Evolutionary conservation across 2,888 invertebrate genomes (phyloP), one percentile per base, ranked within the genome.

Genomic region (Polylopha cassiicola): DNA sequence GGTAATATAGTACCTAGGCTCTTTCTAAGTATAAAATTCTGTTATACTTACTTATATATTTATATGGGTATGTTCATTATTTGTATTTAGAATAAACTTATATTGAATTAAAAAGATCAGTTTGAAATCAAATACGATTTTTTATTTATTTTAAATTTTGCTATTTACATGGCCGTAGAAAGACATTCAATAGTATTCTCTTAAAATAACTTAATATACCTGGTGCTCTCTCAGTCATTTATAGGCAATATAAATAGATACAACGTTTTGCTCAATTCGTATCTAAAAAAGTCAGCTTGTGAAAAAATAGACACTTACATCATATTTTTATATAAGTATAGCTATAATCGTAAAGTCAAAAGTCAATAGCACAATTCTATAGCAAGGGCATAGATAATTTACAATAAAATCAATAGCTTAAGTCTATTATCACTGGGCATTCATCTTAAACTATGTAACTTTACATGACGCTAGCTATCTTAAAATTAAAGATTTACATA

Each of bases 131-230:
- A 77, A 75, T 76, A 73, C 65, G 53, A 23, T 28, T 54, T 67
- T 58, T 57, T 65, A 71, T 64, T 65, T 52, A 47, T 51, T 57
- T 70, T 58, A 60, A 51, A 62, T 68, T 61, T 69, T 59, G 81
- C 78, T 84, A 80, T 80, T 63, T 84, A 85, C 82, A 85, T 64
- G 79, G 74, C 75, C 73, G 76, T 82, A 80, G 75, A 81, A 81
- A 79, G 70, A 76, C 80, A 78, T 55, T 61, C 61, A 64, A 76
- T 74, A 74, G 68, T 71, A 69, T 68, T 56, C 51, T 70, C 71
- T 75, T 74, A 78, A 67, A 71, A 66, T 76, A 80, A 77, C 78
- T 75, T 77, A 80, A 72, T 75, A 68, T 77, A 78, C 65, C 65
- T 70, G 62, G 65, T 68, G 72, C 67, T 74, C 64, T 71, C 58